Evolutionary conservation across 2,888 invertebrate genomes (phyloP), one percentile per base, ranked within the genome.

Genomic region (Agriotes lineatus): DNA sequence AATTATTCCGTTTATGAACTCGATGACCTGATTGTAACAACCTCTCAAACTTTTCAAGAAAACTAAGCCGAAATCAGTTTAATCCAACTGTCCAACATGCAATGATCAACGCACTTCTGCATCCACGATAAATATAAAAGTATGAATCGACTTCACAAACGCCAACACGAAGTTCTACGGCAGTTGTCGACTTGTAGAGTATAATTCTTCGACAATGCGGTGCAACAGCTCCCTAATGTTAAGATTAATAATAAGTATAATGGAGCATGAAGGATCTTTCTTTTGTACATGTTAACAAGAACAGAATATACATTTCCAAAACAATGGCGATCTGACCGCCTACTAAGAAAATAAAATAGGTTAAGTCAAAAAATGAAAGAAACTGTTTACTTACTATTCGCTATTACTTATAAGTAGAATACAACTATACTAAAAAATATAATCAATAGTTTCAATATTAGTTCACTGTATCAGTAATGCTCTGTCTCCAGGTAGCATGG

Each of bases 401-500:
- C 39, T 42, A 42, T 9, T 6, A 19, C 37, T 56, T 33, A 14
- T 39, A 44, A 52, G 22, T 62, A 45, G 35, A n/a, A n/a, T 56
- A 56, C 10, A 20, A 35, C 45, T 64, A 64, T 33, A 25, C 44
- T 64, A 45, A 64, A 64, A 22, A 44, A 45, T 25, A 56, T 42
- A n/a, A 57, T 25, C 25, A 25, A 56, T 50, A 22, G 35, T 42
- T 35, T n/a, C n/a, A n/a, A n/a, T n/a, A n/a, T n/a, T 73, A 80
- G 68, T 80, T 79, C 70, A 83, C 82, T 33, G 86, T 85, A 77
- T 93, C 93, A 0, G 90, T 90, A 75, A 93, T 90, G 79, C 91
- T 91, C 83, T 94, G 93, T 74, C 93, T 87, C 92, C 93, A 93
- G 63, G 94, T 94, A 57, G 92, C 91, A 83, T 92, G 92, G 86